Base-by-base conservation (phyloP, 2,113 vertebrate species). In the Blennius ocellaris region DNA sequence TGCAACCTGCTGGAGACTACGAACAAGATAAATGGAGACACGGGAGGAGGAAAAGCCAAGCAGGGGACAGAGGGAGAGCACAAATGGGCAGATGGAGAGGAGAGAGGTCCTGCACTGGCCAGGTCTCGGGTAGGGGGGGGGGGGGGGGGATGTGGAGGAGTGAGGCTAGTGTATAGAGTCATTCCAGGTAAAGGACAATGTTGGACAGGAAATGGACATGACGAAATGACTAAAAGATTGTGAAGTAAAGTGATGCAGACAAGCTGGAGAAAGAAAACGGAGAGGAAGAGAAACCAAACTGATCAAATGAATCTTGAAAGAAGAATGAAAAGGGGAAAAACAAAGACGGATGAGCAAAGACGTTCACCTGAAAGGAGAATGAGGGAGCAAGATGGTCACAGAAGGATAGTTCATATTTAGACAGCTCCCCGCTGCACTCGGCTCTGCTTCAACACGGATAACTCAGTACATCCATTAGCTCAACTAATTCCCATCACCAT, bases 401-500 rank as follows among this genome's bases (percentile, higher is more conserved):
- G 75, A 90, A 87, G 72, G 74, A 87, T 76, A 72, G 80, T 71
- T 88, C 75, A 81, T 70, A 89, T 91, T 90, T 84, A 81, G 81
- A 86, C 71, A 75, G 76, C 57, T 85, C 73, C 81, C 82, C 0
- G 8, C 71, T 82, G 80, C 81, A 81, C 53, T 60, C 72, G 14
- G 78, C 83, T 80, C 80, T 51, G 78, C 82, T 83, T 80, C 84
- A 65, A 69, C 82, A 84, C 77, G 80, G 69, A 89, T 82, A 86
- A 84, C 76, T 85, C 70, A 4, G 61, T 73, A 70, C 80, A 86
- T 89, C 84, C 83, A 92, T 90, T 90, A 88, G 83, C 77, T 87
- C 62, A 67, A 80, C 84, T 89, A 86, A 93, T 91, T 93, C 90
- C 85, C 86, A 63, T 82, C 58, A 14, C 89, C 92, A 93, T 89